A percentile compares a stretch with the other conserved stretches of the same genome.
Evolutionary conservation across 2,113 vertebrate species (phyloP).

Genomic region (Catharus fuscescens): DNA sequence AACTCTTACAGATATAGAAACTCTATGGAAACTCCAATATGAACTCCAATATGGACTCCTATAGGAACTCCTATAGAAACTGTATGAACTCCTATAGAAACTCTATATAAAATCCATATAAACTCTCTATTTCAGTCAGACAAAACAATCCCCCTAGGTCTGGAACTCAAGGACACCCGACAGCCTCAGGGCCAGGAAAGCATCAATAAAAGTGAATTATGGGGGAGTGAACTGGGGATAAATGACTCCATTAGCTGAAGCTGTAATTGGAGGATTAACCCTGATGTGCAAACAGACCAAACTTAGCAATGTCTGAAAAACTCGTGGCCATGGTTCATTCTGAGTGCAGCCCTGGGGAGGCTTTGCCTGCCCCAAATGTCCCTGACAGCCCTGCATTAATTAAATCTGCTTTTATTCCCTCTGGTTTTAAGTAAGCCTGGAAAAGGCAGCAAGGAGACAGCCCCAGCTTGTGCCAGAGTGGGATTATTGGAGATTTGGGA

Average conservation of each 20-base stretch:
- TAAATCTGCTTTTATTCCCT: not conserved
- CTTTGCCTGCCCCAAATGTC: not conserved
- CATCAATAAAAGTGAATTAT: no score
- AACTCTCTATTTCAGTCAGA: not conserved
- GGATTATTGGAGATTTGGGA: not conserved
- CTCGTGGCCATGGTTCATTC: not conserved
- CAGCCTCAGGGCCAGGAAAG: no score
- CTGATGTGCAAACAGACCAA: not conserved
- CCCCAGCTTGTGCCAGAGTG: no score
- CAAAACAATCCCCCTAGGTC: not conserved
- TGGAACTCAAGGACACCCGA: not conserved
- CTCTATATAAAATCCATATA: no score
- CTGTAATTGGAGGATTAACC: not conserved
- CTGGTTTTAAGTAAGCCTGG: not conserved
- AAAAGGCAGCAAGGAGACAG: not conserved
- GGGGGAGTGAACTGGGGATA: no score
- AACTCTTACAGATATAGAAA: no score
- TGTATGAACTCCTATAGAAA: no score
- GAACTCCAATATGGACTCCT: no score
- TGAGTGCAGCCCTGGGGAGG: not conserved
- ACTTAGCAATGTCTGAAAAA: not conserved
- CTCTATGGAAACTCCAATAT: no score
- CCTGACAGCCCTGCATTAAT: not conserved
- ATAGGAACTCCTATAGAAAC: no score
- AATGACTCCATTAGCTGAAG: not conserved